A percentile compares a stretch with the other conserved stretches of the same genome.
These are phyloP conservation scores for Drosophila infuscata DNA, from an alignment of 2,888 invertebrate species.

Conservation along the genomic window DNA sequence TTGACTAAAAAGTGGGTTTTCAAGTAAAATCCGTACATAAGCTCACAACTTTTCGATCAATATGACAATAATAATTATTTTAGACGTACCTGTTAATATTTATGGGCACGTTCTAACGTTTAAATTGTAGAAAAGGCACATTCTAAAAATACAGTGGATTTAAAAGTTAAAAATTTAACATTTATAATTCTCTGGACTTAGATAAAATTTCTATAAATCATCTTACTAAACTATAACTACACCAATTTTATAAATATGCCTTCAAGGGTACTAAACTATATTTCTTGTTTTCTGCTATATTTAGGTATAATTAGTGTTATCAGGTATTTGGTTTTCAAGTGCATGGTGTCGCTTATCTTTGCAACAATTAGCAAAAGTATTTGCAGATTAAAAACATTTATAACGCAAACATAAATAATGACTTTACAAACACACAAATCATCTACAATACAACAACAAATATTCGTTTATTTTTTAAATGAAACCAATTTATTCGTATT, in stretches of 20 bases:
- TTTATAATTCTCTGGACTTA: not conserved
- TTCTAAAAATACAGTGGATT: too few relatives aligned
- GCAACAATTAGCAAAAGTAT: constrained; percentile 56
- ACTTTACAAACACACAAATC: constrained; percentile 14
- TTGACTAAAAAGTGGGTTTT: not conserved
- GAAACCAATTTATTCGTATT: constrained; percentile 16
- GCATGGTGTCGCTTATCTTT: constrained; percentile 48
- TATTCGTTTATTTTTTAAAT: constrained; percentile 49
- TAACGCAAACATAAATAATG: constrained; percentile 36
- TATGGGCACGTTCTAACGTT: constrained; percentile 1
- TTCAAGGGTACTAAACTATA: not conserved
- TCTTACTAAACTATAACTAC: too few relatives aligned
- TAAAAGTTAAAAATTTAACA: too few relatives aligned
- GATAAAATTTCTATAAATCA: not conserved
- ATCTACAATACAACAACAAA: constrained; percentile 22
- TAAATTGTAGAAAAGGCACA: not conserved
- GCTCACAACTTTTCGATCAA: not conserved
- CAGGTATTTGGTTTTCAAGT: constrained; percentile 41
- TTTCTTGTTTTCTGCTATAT: constrained; percentile 1
- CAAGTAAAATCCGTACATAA: not conserved
- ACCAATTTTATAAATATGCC: not conserved
- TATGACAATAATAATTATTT: not conserved
- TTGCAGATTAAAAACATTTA: constrained; percentile 48
- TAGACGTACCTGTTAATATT: constrained; percentile 6
- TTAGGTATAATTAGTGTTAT: constrained; percentile 30